Conservation (phyloP, 2,797 vertebrate genomes). For the Manis javanica region DNA sequence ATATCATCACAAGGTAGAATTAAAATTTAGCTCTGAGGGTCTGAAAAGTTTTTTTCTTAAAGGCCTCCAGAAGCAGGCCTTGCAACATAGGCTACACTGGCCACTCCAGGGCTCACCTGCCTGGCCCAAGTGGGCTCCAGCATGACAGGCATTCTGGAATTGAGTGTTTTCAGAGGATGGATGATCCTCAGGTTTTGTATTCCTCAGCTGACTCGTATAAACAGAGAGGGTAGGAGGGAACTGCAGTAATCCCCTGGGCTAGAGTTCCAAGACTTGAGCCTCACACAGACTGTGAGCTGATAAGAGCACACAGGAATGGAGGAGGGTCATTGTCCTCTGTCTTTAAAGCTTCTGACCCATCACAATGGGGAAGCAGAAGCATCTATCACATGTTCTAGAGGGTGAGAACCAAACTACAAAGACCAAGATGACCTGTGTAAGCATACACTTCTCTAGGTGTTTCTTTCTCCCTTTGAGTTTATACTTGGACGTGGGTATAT, state of each 20-base stretch:
- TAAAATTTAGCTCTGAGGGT: background rate
- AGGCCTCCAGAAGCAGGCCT: background rate
- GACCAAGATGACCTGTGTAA: background rate
- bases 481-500: background rate
- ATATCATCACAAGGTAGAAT: background rate
- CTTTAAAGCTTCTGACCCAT: conserved; percentile 17
- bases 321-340: background rate
- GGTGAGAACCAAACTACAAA: background rate
- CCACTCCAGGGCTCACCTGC: background rate
- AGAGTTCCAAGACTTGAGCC: background rate
- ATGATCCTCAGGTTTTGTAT: background rate
- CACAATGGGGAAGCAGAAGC: background rate
- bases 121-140: background rate
- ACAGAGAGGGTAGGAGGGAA: background rate
- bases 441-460: background rate
- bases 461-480: background rate
- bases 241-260: background rate
- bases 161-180: background rate
- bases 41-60: background rate
- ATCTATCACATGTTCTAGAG: background rate
- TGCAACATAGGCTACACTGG: background rate
- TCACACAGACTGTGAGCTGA: background rate
- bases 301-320: background rate
- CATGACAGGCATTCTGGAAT: background rate
- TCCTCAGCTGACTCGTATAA: background rate